Evolutionary conservation across 35 echinoderm and acorn worm species (phyloP).

Genomic region (Amphiura filiformis): DNA sequence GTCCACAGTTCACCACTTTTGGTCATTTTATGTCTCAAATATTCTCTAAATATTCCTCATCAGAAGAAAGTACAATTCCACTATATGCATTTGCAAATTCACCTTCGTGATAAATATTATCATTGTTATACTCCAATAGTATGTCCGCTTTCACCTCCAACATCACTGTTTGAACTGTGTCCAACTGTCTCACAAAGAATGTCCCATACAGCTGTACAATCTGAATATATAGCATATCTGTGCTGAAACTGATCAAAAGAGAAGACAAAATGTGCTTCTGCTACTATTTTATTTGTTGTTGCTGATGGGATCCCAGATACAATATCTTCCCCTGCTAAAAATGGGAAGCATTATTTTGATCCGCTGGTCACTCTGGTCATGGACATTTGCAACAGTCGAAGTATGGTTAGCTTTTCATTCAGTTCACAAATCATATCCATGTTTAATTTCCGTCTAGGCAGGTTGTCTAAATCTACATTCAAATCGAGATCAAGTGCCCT

Average conservation of each 20-base stretch:
- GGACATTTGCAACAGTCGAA: neutral
- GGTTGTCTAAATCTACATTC: constrained; percentile 17
- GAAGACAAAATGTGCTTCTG: neutral
- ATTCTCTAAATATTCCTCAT: no score
- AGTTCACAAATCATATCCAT: neutral
- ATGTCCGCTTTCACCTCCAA: no score
- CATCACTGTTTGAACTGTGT: no score
- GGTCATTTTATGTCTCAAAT: no score
- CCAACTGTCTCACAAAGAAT: neutral
- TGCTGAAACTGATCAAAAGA: neutral
- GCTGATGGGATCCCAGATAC: neutral
- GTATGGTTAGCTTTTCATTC: neutral
- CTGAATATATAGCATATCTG: neutral
- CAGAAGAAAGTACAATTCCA: no score
- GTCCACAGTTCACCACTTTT: no score
- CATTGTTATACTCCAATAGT: no score
- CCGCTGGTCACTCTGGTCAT: no score
- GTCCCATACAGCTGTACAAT: neutral
- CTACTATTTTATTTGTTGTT: neutral
- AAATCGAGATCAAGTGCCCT: neutral
- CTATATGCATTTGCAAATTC: no score
- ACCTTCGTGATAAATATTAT: no score
- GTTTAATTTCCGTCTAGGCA: neutral
- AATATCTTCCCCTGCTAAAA: neutral
- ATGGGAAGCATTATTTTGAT: no score